Conservation (phyloP, 1,140 invertebrate species). For the Euura saliciscinereae region DNA sequence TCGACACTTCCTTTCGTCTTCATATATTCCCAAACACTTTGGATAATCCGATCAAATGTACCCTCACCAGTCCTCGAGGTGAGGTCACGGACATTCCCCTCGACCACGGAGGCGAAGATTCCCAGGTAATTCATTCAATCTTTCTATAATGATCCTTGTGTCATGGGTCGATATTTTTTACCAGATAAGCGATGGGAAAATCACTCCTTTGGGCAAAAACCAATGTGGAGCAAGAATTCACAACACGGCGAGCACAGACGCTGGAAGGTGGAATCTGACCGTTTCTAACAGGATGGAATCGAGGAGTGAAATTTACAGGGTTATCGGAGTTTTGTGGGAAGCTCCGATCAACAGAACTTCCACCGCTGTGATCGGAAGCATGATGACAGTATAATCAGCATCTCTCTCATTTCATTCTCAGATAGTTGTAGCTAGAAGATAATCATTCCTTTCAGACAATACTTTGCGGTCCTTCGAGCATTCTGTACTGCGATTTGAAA, state of each 20-base stretch:
- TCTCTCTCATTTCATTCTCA: neutral
- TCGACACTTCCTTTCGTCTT: neutral
- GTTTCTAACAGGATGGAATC: neutral
- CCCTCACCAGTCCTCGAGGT: neutral
- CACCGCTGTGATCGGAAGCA: neutral
- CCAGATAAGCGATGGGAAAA: neutral
- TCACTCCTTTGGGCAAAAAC: neutral
- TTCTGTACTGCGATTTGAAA: neutral
- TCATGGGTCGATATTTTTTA: too few species aligned
- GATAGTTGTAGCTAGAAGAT: neutral
- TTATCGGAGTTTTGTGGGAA: neutral
- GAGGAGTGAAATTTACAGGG: neutral
- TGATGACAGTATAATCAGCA: slow-evolving; percentile 5
- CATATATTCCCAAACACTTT: neutral
- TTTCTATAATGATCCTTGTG: too few species aligned
- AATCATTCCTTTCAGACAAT: neutral
- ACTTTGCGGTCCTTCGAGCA: neutral
- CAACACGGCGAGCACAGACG: neutral
- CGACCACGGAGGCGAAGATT: neutral
- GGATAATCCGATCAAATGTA: neutral
- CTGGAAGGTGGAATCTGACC: neutral
- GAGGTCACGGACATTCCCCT: neutral
- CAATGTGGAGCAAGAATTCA: neutral
- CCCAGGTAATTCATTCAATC: neutral
- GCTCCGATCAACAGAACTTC: neutral